These are phyloP conservation scores for Halichoerus grypus DNA, from an alignment of 2,113 vertebrate species.

Conservation along the genomic window DNA sequence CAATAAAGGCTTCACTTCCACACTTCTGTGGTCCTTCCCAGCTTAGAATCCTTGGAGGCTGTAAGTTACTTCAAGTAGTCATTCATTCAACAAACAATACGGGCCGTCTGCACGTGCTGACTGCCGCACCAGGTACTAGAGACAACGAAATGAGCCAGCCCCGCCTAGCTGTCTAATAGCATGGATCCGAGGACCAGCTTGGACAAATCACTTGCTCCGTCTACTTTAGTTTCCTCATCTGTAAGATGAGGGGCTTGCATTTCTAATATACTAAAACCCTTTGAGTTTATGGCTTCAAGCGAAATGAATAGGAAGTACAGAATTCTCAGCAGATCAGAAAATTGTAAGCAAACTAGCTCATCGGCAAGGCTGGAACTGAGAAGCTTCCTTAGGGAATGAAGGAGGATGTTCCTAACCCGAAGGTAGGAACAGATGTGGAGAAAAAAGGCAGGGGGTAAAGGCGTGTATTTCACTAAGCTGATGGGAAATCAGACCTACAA, in stretches of 20 bases:
- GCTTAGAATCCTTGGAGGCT: neutral
- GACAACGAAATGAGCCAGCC: neutral
- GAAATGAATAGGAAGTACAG: neutral
- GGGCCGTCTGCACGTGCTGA: neutral
- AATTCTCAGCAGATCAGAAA: constrained; percentile 47
- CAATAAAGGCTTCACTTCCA: neutral
- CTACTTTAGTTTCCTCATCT: neutral
- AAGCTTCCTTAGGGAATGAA: neutral
- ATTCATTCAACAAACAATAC: neutral
- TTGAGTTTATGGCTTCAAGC: neutral
- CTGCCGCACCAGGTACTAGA: neutral
- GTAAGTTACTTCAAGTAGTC: neutral
- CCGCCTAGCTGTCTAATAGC: neutral
- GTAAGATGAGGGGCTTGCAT: neutral
- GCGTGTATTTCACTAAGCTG: neutral
- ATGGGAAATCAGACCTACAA: neutral
- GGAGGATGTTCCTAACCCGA: neutral
- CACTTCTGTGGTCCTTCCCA: neutral
- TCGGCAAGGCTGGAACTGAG: neutral
- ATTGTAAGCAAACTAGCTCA: neutral
- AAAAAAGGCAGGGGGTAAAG: too few relatives aligned
- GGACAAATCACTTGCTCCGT: neutral
- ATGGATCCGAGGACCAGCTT: neutral
- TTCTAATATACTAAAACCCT: neutral
- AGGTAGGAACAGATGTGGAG: neutral